phyloP scores from a whole-genome alignment of 37 sponge, comb jelly and placozoan species.

The Ianthella basta region DNA sequence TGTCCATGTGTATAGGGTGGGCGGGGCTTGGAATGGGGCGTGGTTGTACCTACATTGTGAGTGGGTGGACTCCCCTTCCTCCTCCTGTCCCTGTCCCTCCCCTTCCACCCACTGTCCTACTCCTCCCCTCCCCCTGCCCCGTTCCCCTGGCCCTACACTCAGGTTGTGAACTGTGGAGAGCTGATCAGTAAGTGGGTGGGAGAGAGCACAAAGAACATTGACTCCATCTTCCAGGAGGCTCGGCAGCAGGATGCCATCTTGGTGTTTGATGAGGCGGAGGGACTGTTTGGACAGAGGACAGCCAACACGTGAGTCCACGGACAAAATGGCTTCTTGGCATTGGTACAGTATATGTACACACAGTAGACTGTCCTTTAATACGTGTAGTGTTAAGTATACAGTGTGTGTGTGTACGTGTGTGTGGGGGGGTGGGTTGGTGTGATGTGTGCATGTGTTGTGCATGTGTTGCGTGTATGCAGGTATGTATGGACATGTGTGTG shows the following conservation, averaged over 20 bases:
- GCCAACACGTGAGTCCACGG: slow-evolving; percentile 49
- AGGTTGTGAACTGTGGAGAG: slow-evolving; percentile 90
- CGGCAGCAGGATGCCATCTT: slow-evolving; percentile 77
- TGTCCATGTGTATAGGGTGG: background rate
- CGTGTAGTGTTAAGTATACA: background rate
- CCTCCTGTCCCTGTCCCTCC: no score
- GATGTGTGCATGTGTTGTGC: slow-evolving; percentile 5
- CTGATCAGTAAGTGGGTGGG: slow-evolving; percentile 92
- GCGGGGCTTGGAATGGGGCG: background rate
- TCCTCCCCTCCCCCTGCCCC: background rate
- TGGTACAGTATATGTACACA: no score
- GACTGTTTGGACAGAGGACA: slow-evolving; percentile 80
- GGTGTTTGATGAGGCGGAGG: slow-evolving; percentile 89
- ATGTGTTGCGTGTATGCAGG: background rate
- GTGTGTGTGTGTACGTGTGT: no score
- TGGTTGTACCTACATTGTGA: background rate
- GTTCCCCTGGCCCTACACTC: background rate
- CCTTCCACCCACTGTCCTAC: background rate
- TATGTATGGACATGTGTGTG: slow-evolving; percentile 1
- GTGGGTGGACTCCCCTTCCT: no score
- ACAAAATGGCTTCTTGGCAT: no score
- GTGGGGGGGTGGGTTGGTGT: no score
- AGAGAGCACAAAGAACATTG: slow-evolving; percentile 88
- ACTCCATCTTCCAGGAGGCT: slow-evolving; percentile 86
- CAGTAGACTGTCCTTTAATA: background rate